Evolutionary conservation across 2,888 invertebrate genomes (phyloP), one percentile per base, ranked within the genome.

Genomic region (Maniola hyperantus): DNA sequence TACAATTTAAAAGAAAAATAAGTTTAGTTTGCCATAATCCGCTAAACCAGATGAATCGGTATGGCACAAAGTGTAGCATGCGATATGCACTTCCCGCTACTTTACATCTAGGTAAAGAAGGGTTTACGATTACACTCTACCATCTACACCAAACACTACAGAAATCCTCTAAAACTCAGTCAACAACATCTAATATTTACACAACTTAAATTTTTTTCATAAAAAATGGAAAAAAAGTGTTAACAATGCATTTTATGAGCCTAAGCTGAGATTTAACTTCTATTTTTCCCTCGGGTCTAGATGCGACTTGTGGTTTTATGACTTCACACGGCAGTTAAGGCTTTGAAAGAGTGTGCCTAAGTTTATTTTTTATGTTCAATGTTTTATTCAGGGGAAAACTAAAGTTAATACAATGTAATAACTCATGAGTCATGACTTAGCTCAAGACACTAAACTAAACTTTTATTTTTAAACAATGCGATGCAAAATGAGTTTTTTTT

Each of bases 211-310:
- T 20, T 11, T 42, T n/a, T 13, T 57, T 20, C 18, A 42, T 20
- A 13, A 39, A 42, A 26, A 57, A 57, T 39, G 5, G 11, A 42
- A 39, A 57, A 57, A 57, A 42, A 11, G 57, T 42, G 42, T 13
- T 42, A 20, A 18, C 20, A 57, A 42, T 7, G 36, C 34, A 42
- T 42, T 57, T 57, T 87, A 85, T 85, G 88, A 72, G 87, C 86
- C 80, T 78, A 71, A 71, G 72, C 76, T 86, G 89, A 89, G 88
- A 89, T 88, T 80, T 76, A 72, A 74, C 76, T 76, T 74, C 76
- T 60, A 73, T 74, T 76, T 78, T 85, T 85, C 87, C 86, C 83
- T 82, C 68, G 36, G 50, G 65, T 61, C 55, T 65, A 69, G 64
- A 66, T 51, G 18, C 39, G 46, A 58, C 51, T 67, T 60, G 60